Evolutionary conservation across 2,113 vertebrate species (phyloP), one percentile per base, ranked within the genome.

Genomic region (Thamnaconus septentrionalis): DNA sequence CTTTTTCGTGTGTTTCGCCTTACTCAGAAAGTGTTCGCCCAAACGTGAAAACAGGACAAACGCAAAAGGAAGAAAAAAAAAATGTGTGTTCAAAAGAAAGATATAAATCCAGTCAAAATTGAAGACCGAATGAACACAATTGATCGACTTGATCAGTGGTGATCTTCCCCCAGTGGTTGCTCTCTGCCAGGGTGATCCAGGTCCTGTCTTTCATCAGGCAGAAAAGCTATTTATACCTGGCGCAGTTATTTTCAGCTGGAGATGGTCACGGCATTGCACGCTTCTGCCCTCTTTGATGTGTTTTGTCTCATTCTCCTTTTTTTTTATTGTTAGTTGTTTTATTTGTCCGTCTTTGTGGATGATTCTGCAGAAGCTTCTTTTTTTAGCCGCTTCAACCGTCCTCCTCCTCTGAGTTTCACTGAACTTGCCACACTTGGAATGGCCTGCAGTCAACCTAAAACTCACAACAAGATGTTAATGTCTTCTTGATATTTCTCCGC

Each of bases 141-240:
- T 31, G 18, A 31, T 31, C 18, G 18, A 31, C 18, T 31, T 31
- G 18, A 31, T 31, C 18, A 31, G 18, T 31, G 18, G 18, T 31
- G 18, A 31, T 31, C 18, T 31, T 31, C 18, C 18, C 18, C 18
- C 18, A 31, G 18, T 31, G 18, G 18, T 31, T 31, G 18, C 18
- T 31, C 18, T 31, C 18, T 31, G 18, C 18, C 18, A 31, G 18
- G 18, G 18, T 31, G 18, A 31, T 1, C 18, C 7, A 7, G 11
- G 43, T 60, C 75, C 58, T 77, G 53, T 55, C 45, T 40, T 61
- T 45, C 56, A 12, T 64, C 43, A 6, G 4, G 68, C 41, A 52
- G 49, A 8, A 8, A 18, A 6, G 64, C 44, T 84, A 73, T 84
- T 73, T 81, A 78, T 84, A 73, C 41, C 61, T 76, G 10, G 11